Percentiles rank a stretch among this genome's conserved stretches.
Evolutionary conservation across 1,140 invertebrate genomes (phyloP).

Genomic region (Copidosoma floridanum): DNA sequence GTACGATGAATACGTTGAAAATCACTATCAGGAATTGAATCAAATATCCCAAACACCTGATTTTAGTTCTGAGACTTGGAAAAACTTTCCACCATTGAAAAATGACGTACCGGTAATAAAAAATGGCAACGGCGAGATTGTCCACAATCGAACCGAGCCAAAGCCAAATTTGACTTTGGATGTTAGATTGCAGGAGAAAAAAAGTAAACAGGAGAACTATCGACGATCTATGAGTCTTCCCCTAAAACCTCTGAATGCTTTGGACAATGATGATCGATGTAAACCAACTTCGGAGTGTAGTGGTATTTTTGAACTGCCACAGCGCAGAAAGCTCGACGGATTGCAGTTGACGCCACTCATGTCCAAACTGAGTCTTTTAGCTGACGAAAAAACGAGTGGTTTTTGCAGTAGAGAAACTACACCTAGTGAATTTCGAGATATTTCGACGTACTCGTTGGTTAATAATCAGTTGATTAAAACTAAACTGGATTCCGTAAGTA

Average conservation of each 20-base stretch:
- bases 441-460: constrained; percentile 37
- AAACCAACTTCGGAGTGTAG: constrained; percentile 51
- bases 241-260: constrained; percentile 65
- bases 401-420: constrained; percentile 68
- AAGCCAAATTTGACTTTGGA: constrained; percentile 32
- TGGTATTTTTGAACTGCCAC: constrained; percentile 49
- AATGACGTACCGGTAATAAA: neutral
- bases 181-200: constrained; percentile 40
- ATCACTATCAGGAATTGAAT: constrained; percentile 41
- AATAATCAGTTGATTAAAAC: constrained; percentile 32
- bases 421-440: constrained; percentile 64
- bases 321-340: constrained; percentile 57
- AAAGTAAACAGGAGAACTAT: constrained; percentile 55
- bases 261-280: constrained; percentile 43
- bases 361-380: constrained; percentile 74
- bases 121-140: neutral
- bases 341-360: constrained; percentile 77
- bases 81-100: neutral
- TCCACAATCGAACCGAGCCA: constrained; percentile 12
- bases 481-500: constrained; percentile 42
- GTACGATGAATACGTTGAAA: constrained; percentile 66
- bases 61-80: neutral
- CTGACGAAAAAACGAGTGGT: constrained; percentile 68
- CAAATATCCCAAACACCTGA: constrained; percentile 1
- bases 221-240: constrained; percentile 67